These are phyloP conservation scores for Sylvicola cinctus DNA, from an alignment of 2,888 invertebrate species.

Conservation along the genomic window DNA sequence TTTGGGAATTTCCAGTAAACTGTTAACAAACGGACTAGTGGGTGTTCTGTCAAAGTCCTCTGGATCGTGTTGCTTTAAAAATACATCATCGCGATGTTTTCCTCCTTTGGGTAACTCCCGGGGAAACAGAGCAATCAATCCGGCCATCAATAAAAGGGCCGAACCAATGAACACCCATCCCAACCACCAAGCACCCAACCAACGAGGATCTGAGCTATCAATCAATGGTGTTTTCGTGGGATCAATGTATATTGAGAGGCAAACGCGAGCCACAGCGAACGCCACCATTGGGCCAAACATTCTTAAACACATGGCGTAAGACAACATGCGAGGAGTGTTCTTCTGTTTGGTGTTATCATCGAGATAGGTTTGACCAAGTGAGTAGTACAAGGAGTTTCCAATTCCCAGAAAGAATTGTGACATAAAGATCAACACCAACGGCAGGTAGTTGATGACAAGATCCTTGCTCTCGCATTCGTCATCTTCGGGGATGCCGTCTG, in stretches of 20 bases:
- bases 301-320: conserved; percentile 21
- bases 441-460: conserved; percentile 17
- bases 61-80: too few species aligned
- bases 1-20: neutral
- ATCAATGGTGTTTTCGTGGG: conserved; percentile 37
- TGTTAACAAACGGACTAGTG: neutral
- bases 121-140: conserved; percentile 44
- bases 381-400: conserved; percentile 42
- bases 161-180: conserved; percentile 33
- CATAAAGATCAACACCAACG: conserved; percentile 36
- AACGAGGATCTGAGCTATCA: conserved; percentile 37
- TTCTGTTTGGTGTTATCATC: conserved; percentile 47
- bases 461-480: conserved; percentile 29
- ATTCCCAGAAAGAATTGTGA: conserved; percentile 49
- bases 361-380: conserved; percentile 42
- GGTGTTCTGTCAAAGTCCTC: neutral
- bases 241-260: conserved; percentile 35
- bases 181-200: conserved; percentile 61
- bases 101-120: conserved; percentile 27
- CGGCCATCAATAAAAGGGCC: conserved; percentile 35
- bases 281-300: conserved; percentile 34
- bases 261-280: conserved; percentile 29
- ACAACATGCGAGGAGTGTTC: conserved; percentile 36
- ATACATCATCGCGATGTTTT: neutral
- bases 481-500: conserved; percentile 12